A percentile compares a stretch with the other conserved stretches of the same genome.
These are phyloP conservation scores for Eupithecia subfuscata DNA, from an alignment of 2,888 invertebrate species.

Conservation along the genomic window DNA sequence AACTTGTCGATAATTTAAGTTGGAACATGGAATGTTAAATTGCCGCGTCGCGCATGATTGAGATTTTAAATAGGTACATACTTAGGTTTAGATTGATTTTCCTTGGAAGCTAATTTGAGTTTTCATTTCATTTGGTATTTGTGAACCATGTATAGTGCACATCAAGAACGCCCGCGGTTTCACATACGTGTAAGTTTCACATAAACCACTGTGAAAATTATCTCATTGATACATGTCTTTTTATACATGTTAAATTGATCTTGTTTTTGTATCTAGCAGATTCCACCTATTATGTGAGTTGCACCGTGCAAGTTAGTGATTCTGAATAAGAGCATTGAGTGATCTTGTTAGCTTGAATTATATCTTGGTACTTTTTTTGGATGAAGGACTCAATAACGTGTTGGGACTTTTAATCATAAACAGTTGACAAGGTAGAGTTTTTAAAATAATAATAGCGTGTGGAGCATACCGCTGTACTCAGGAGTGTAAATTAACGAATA, in stretches of 20 bases:
- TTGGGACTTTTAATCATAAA: not conserved
- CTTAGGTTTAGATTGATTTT: constrained; percentile 68
- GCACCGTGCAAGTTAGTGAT: too few relatives aligned
- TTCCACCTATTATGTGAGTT: not conserved
- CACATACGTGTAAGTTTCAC: constrained; percentile 67
- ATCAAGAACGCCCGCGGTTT: constrained; percentile 60
- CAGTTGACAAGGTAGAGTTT: not conserved
- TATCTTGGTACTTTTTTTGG: too few relatives aligned
- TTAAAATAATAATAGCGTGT: not conserved
- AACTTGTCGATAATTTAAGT: constrained; percentile 82
- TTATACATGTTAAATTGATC: not conserved
- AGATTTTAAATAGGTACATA: constrained; percentile 58
- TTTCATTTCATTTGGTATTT: constrained; percentile 69
- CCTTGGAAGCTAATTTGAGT: constrained; percentile 62
- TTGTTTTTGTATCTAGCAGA: not conserved
- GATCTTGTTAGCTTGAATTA: not conserved
- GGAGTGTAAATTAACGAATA: not conserved
- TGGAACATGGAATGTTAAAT: constrained; percentile 77
- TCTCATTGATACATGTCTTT: not conserved
- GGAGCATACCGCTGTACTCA: not conserved
- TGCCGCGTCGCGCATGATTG: constrained; percentile 75
- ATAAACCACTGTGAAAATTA: not conserved
- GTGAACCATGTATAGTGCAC: constrained; percentile 68
- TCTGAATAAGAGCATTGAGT: too few relatives aligned
- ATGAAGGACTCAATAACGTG: too few relatives aligned